Conservation (phyloP, 1,140 invertebrate genomes). For the Drosophila athabasca region DNA sequence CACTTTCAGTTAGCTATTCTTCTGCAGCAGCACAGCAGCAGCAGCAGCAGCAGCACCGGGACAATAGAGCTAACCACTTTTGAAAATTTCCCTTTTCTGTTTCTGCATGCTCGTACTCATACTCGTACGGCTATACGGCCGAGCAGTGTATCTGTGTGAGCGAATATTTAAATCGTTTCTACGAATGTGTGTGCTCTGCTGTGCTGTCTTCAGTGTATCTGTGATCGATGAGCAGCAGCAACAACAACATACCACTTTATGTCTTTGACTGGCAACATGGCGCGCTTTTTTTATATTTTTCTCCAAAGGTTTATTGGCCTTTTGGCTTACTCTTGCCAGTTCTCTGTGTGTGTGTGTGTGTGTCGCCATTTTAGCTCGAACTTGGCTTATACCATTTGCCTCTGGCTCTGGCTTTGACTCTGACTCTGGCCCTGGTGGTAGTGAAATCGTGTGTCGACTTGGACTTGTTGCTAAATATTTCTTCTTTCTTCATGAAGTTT, state of each 20-base stretch:
- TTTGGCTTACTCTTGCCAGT: conserved; percentile 60
- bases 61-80: conserved; percentile 21
- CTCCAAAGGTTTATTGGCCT: conserved; percentile 78
- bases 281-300: conserved; percentile 43
- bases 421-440: conserved; percentile 55
- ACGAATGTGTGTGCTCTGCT: conserved; percentile 2
- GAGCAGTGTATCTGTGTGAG: conserved; percentile 6
- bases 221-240: conserved; percentile 71
- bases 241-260: neutral
- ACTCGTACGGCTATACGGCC: conserved; percentile 16
- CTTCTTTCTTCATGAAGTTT: conserved; percentile 64
- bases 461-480: conserved; percentile 75
- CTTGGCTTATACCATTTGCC: conserved; percentile 47
- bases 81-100: conserved; percentile 70
- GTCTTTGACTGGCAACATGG: conserved; percentile 40
- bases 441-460: conserved; percentile 67
- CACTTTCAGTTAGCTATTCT: conserved; percentile 70
- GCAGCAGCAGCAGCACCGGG: conserved; percentile 18
- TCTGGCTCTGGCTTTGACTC: conserved; percentile 29
- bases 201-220: conserved; percentile 23
- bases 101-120: conserved; percentile 15
- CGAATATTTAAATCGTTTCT: conserved; percentile 8
- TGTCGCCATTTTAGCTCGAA: conserved; percentile 67
- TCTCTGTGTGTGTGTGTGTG: conserved; percentile 40
- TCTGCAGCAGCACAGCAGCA: too few relatives aligned